Percentiles rank a stretch among this genome's conserved stretches.
Conservation (phyloP, 2,888 invertebrate species). For the Rhagonycha lutea region DNA sequence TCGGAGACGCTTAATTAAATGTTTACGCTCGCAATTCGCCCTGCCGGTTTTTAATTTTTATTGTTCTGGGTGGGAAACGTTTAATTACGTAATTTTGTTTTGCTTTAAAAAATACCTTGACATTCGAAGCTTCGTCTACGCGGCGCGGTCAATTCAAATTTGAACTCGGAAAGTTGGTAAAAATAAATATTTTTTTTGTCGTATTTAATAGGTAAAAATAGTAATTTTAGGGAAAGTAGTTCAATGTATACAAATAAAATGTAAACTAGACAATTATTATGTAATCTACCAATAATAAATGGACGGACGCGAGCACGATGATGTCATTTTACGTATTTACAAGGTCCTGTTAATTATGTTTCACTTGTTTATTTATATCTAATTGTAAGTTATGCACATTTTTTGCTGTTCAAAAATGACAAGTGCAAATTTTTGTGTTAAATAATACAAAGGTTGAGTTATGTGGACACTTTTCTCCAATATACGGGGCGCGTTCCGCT, state of each 20-base stretch:
- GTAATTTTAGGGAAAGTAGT: not conserved
- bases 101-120: not conserved
- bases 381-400: conserved; percentile 2
- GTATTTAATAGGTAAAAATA: not conserved
- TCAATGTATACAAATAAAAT: not conserved
- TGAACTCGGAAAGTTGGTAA: not conserved
- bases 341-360: conserved; percentile 27
- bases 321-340: conserved; percentile 25
- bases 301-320: conserved; percentile 10
- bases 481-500: not conserved
- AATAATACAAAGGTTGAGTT: not conserved
- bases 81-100: not conserved
- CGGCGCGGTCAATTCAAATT: not conserved
- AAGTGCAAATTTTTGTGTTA: not conserved
- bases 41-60: not conserved
- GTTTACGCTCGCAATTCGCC: not conserved
- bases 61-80: not conserved
- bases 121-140: not conserved
- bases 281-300: conserved; percentile 20
- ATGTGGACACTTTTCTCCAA: not conserved
- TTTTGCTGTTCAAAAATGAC: conserved; percentile 1
- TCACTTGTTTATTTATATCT: conserved; percentile 25
- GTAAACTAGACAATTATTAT: conserved; percentile 12
- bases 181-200: not conserved
- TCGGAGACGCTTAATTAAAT: not conserved